phyloP scores from a whole-genome alignment of 2,888 invertebrate genomes.

The Cylindroiulus punctatus region DNA sequence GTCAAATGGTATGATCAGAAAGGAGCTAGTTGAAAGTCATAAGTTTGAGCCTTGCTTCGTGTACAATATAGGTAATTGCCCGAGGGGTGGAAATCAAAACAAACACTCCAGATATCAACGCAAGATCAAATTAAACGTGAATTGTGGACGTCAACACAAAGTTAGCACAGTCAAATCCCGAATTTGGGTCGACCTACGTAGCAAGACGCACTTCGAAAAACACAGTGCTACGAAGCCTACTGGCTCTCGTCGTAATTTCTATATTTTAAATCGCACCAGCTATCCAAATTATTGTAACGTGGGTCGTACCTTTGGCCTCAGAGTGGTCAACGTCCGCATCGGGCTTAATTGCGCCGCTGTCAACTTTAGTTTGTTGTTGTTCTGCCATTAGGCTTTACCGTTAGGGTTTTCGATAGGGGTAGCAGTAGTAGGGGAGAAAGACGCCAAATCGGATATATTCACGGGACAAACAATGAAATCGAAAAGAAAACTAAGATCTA shows the following conservation, averaged over 20 bases:
- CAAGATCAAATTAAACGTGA: too few species aligned
- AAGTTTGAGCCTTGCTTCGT: too few species aligned
- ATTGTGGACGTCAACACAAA: too few species aligned
- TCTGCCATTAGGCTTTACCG: slow-evolving; percentile 40
- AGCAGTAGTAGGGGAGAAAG: neutral
- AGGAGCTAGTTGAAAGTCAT: too few species aligned
- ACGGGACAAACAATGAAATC: slow-evolving; percentile 16
- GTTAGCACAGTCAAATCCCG: too few species aligned
- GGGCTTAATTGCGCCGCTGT: slow-evolving; percentile 9
- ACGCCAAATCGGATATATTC: neutral
- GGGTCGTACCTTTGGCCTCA: neutral
- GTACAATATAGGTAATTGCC: too few species aligned
- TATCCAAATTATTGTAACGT: neutral
- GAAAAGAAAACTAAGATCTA: slow-evolving; percentile 2
- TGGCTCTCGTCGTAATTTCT: too few species aligned
- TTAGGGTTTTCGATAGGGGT: neutral
- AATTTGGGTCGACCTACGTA: neutral
- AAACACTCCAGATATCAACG: too few species aligned
- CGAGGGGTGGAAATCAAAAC: too few species aligned
- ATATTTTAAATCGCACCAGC: neutral
- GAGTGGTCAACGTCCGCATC: neutral
- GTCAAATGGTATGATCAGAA: too few species aligned
- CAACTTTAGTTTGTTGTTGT: slow-evolving; percentile 50
- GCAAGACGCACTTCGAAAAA: slow-evolving; percentile 25
- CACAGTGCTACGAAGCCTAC: neutral